Conservation (phyloP, 2,797 vertebrate genomes). For the Luscinia luscinia region DNA sequence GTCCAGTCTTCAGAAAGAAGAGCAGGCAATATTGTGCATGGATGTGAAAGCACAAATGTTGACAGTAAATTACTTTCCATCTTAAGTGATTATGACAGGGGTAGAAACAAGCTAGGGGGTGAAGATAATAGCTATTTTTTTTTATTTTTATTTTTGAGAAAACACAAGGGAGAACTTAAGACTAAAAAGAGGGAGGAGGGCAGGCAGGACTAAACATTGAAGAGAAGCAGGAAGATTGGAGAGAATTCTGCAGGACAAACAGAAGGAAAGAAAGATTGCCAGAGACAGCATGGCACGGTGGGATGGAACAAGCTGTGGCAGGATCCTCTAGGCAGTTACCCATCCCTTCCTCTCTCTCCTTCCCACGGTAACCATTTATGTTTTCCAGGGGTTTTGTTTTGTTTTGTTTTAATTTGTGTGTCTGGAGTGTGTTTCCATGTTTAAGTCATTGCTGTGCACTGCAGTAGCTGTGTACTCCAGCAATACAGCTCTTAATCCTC, state of each 20-base stretch:
- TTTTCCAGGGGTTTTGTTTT: not conserved
- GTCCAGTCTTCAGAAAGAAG: not conserved
- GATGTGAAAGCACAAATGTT: not conserved
- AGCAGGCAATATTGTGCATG: not conserved
- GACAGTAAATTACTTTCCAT: not conserved
- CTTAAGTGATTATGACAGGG: not conserved
- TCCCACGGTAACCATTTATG: not conserved
- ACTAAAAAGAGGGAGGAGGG: not conserved
- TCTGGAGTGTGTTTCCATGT: not conserved
- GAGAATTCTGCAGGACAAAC: not conserved
- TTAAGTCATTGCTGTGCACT: not conserved
- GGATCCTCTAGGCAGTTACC: not conserved
- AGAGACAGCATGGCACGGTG: accelerated
- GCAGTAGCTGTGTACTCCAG: not conserved
- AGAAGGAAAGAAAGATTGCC: not conserved
- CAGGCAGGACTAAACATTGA: not conserved
- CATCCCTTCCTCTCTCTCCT: not conserved
- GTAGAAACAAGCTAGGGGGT: not conserved
- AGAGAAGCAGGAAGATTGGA: not conserved
- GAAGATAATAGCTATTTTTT: not conserved
- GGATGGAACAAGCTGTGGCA: not conserved
- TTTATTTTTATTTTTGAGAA: not conserved
- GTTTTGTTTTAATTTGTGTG: not conserved
- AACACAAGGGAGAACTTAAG: not conserved
- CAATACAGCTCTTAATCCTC: not conserved